phyloP scores from a whole-genome alignment of 1,140 invertebrate species.

The Drosophila sulfurigaster region DNA sequence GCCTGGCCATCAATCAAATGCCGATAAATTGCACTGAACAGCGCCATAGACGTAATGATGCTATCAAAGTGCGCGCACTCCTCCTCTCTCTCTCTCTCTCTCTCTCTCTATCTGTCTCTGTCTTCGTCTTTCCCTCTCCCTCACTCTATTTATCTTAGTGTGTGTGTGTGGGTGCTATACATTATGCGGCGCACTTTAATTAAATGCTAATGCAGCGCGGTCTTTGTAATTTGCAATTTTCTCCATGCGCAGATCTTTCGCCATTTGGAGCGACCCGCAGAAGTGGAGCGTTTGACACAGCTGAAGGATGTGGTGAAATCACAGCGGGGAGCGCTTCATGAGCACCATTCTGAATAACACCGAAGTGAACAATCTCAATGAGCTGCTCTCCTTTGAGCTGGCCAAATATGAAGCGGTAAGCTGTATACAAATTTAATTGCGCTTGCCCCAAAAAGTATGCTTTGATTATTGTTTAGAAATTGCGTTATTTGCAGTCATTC shows the following conservation, averaged over 20 bases:
- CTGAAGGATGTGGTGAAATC: slow-evolving; percentile 86
- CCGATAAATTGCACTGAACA: slow-evolving; percentile 37
- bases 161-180: slow-evolving; percentile 3
- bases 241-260: slow-evolving; percentile 88
- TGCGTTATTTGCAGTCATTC: not conserved
- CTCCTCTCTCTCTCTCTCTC: not conserved
- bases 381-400: slow-evolving; percentile 87
- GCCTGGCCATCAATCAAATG: slow-evolving; percentile 40
- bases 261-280: slow-evolving; percentile 90
- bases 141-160: no score
- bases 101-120: not conserved
- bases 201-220: slow-evolving; percentile 42
- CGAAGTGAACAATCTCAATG: slow-evolving; percentile 86
- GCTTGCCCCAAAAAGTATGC: not conserved
- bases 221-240: slow-evolving; percentile 33
- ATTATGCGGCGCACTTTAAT: slow-evolving; percentile 47
- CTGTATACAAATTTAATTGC: not conserved
- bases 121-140: not conserved
- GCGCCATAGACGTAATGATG: slow-evolving; percentile 16
- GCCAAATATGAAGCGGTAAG: slow-evolving; percentile 87
- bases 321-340: slow-evolving; percentile 86
- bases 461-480: not conserved
- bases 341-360: slow-evolving; percentile 87
- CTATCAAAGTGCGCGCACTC: slow-evolving; percentile 16
- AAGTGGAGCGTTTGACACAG: slow-evolving; percentile 87